Base-by-base conservation (phyloP, 2,113 vertebrate genomes). In the Hucho hucho region DNA sequence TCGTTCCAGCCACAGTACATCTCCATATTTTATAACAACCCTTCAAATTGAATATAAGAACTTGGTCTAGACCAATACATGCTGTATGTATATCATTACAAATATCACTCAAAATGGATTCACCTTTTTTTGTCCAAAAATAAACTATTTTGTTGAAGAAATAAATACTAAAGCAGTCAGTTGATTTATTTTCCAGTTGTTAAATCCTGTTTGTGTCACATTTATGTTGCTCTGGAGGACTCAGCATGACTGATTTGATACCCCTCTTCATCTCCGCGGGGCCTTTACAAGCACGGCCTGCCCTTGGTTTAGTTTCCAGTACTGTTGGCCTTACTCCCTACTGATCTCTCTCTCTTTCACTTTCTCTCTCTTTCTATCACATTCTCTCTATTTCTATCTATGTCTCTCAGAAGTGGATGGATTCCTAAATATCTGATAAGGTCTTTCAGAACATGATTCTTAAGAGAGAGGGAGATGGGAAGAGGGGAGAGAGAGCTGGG, bases 161-260 rank as follows among this genome's bases (percentile, higher is more conserved):
- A 76, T 81, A 81, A 84, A 81, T 80, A 71, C 79, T 32, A 72
- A 77, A 81, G 81, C 69, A 77, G 84, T 81, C 79, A 47, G 75
- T 84, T 78, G 86, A 32, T 37, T 32, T 64, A 47, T 84, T 78
- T 84, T 77, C 80, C 78, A 78, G 81, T 82, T 83, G 87, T 90
- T 86, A 87, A 91, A 87, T 81, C 85, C 78, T 82, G 1, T 87
- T 88, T 67, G 79, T 87, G 86, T 86, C 84, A 84, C 86, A 81
- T 89, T 89, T 87, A 84, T 72, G 81, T 82, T 77, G 68, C 88
- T 79, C 78, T 4, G 64, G 88, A 88, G 88, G 81, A 73, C 80
- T 69, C 0, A 18, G 67, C 85, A 12, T 69, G 67, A 69, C 67
- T 78, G 71, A 88, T 76, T 78, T 63, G 77, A 87, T 87, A 77